Base-by-base conservation (phyloP, 2,113 vertebrate species). In the Vimba vimba region DNA sequence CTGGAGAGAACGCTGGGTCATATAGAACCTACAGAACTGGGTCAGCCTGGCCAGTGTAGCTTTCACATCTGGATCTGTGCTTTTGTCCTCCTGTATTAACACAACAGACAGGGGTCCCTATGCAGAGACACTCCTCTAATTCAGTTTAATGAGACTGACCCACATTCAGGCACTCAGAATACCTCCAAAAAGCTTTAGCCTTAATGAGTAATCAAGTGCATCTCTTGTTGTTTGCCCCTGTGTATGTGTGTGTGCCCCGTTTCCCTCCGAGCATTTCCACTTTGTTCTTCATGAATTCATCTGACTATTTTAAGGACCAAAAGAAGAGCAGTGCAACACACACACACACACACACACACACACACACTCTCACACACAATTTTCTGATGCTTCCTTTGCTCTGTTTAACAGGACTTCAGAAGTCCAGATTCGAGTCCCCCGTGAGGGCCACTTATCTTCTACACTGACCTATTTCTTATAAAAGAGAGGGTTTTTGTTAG, bases 191-290 rank as follows among this genome's bases (percentile, higher is more conserved):
- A 30, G 47, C 75, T 77, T 77, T 11, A 30, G 78, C 62, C 23
- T 64, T 80, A 80, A 80, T 81, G 60, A 81, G 79, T 47, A 66
- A 81, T 60, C 39, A 66, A 81, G 60, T 66, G 59, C 79, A 47
- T 74, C 13, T 52, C 33, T 71, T 64, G 39, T 43, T 27, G 75
- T 47, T 39, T 36, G 33, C 0, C 83, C 84, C 4, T 55, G 30
- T 57, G 33, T 73, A 11, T 21, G 15, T 52, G 15, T 55, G 7
- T 57, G 2, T 57, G 6, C 82, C 69, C 30, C 4, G 33, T 17
- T 39, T 68, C 15, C 68, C 57, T 59, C 7, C 23, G 33, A 64
- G 78, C 79, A 47, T 47, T 81, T 47, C 59, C 79, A 81, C 59
- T 80, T 47, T 27, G 39, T 47, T 81, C 79, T 45, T 81, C 39